Percentiles rank a stretch among this genome's conserved stretches.
These are phyloP conservation scores for Sebastes oblongus DNA, from an alignment of 2,797 vertebrate genomes.

Conservation along the genomic window DNA sequence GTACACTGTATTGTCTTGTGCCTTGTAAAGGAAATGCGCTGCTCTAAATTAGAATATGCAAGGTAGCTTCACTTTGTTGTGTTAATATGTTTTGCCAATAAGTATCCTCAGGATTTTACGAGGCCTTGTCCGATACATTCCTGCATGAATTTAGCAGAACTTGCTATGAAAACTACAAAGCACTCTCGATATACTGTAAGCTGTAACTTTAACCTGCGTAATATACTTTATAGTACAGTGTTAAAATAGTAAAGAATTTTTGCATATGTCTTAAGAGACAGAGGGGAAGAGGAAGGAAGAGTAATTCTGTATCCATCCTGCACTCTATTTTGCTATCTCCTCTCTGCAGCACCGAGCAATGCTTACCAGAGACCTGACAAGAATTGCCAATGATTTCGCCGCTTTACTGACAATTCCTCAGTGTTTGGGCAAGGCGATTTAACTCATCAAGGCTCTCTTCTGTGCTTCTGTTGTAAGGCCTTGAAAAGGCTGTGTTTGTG, in stretches of 20 bases:
- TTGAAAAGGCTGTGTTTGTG: slow-evolving; percentile 79
- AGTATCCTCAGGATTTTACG: slow-evolving; percentile 33
- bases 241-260: slow-evolving; percentile 19
- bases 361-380: slow-evolving; percentile 79
- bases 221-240: slow-evolving; percentile 26
- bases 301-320: slow-evolving; percentile 80
- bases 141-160: slow-evolving; percentile 10
- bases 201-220: slow-evolving; percentile 51
- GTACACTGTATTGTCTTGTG: slow-evolving; percentile 65
- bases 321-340: slow-evolving; percentile 82
- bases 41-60: slow-evolving; percentile 62
- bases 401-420: slow-evolving; percentile 80
- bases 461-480: slow-evolving; percentile 79
- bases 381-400: slow-evolving; percentile 84
- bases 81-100: slow-evolving; percentile 50
- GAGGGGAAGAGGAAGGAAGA: slow-evolving; percentile 53
- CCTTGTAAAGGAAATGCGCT: slow-evolving; percentile 66
- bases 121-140: not conserved
- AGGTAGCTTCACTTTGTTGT: slow-evolving; percentile 60
- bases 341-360: slow-evolving; percentile 79
- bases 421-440: slow-evolving; percentile 81
- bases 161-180: slow-evolving; percentile 15
- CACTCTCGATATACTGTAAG: slow-evolving; percentile 16
- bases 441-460: slow-evolving; percentile 80
- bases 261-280: slow-evolving; percentile 52